Base-by-base conservation (phyloP, 64 coral and sea anemone genomes). In the Stichodactyla mertensii region DNA sequence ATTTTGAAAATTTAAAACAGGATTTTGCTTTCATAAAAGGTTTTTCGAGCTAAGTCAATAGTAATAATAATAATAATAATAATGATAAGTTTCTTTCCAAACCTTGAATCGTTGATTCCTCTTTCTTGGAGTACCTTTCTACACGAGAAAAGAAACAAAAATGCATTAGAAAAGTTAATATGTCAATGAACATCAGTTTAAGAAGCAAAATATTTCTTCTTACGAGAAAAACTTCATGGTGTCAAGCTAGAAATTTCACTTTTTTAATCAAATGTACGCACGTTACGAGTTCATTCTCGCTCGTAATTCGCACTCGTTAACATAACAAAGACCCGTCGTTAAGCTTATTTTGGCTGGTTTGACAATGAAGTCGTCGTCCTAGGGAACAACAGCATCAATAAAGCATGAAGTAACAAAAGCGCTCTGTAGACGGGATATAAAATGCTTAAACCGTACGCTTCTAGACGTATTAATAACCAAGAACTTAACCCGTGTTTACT, bases 61-160 rank as follows among this genome's bases (percentile, higher is more conserved):
- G 61, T 31, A 67, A 71, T 45, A 84, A 55, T 19, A 54, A 81
- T 0, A 81, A 52, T 0, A n/a, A n/a, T n/a, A n/a, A n/a, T n/a
- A n/a, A n/a, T n/a, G 20, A 18, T 18, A 81, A 81, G 18, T 81
- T 0, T 81, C 53, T 16, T 10, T 23, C 57, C 54, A 19, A 88
- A 92, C 91, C 91, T 88, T 54, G 86, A 88, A 28, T 92, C 87
- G 69, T 55, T 84, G 5, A 92, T 54, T 6, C 91, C 91, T 88
- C 91, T 77, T 79, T 92, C 91, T 85, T 92, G 86, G 52, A 92
- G 74, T 57, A 92, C 91, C 78, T 92, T 92, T 82, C 91, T 92
- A 27, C 10, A 78, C 13, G 77, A 23, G 57, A 64, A 79, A 92
- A 74, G 10, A 79, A 0, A 77, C 2, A 22, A 89, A 70, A 74